These are phyloP conservation scores for Nasonovia ribisnigri DNA, from an alignment of 2,888 invertebrate species.

Conservation along the genomic window DNA sequence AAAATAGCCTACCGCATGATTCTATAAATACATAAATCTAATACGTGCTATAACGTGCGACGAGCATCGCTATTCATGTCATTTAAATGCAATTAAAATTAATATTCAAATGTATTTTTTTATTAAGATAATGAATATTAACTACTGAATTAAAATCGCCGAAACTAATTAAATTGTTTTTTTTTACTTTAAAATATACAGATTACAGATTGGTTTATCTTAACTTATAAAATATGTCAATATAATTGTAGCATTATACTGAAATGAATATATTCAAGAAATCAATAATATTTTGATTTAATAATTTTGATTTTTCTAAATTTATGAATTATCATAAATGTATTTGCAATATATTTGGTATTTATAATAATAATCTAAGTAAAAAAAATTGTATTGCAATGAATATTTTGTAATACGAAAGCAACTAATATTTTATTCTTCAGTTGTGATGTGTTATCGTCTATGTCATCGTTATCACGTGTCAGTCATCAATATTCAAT, in stretches of 20 bases:
- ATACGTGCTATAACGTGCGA: background rate
- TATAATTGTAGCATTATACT: background rate
- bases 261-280: too few relatives aligned
- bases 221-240: background rate
- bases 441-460: background rate
- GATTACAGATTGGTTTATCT: background rate
- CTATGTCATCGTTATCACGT: background rate
- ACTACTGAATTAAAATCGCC: background rate
- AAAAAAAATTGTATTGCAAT: background rate
- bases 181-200: background rate
- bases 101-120: background rate
- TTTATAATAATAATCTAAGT: background rate
- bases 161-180: background rate
- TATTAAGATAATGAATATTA: background rate
- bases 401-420: background rate
- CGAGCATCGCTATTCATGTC: background rate
- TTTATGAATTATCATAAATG: background rate
- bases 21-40: constrained; percentile 16
- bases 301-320: background rate
- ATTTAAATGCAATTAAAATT: background rate
- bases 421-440: background rate
- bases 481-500: background rate
- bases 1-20: background rate
- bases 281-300: background rate
- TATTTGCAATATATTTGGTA: background rate